Evolutionary conservation across 2,888 invertebrate species (phyloP), one percentile per base, ranked within the genome.

Genomic region (Eupithecia pulchellata): DNA sequence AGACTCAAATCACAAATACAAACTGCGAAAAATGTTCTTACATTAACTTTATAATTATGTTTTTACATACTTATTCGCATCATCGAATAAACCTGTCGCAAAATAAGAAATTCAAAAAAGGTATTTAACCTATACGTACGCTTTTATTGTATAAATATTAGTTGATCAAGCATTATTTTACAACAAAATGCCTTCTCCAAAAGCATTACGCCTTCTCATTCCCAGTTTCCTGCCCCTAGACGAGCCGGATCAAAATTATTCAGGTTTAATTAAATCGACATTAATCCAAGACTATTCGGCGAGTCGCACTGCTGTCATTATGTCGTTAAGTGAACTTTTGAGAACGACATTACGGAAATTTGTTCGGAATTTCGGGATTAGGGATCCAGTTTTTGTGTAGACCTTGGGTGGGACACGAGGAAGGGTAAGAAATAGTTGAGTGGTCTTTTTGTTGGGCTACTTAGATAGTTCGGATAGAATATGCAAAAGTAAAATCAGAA

Each of bases 201-300:
- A 4, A 25, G 57, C 73, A 73, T 75, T 72, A 69, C 66, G 57
- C 32, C 63, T 80, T 76, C 32, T 47, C 60, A 58, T 65, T 79
- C 77, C 71, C 71, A 30, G 77, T 80, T 77, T 75, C 66, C 77
- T 81, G 82, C 79, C 83, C 83, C 78, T 78, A 82, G 79, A 78
- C 77, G 75, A 80, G 75, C 68, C 76, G 81, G 82, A 84, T 87
- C 88, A 89, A 92, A 93, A 92, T 93, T 92, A 91, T 92, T 91
- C 89, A 89, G 89, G 89, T 92, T 93, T 93, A 93, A 94, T 93
- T 92, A 93, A 92, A 92, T 91, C 88, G 90, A 92, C 91, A 92
- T 93, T 92, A 93, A 91, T 92, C 90, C 89, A 78, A 85, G 86
- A 87, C 87, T 88, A 86, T 89, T 87, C 82, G 87, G 88, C 85